Conservation (phyloP, 2,888 invertebrate species). For the Cheilosia vulpina region DNA sequence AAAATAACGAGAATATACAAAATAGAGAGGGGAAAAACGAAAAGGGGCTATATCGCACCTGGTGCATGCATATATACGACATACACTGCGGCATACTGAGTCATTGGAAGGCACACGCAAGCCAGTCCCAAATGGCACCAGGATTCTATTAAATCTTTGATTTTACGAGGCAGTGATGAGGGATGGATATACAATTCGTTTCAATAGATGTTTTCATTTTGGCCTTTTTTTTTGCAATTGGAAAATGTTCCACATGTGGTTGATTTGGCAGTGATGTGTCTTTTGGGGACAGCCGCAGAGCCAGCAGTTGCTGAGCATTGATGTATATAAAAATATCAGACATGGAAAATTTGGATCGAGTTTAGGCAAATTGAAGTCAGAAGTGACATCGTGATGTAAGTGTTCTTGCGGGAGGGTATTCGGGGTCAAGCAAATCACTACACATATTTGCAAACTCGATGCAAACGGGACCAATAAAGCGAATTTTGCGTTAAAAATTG, state of each 20-base stretch:
- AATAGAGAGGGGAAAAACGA: constrained; percentile 16
- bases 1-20: constrained; percentile 23
- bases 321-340: neutral
- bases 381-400: neutral
- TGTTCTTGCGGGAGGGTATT: neutral
- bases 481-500: too few species aligned
- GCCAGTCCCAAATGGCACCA: constrained; percentile 71
- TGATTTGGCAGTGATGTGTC: constrained; percentile 42
- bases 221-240: constrained; percentile 35
- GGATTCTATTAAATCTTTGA: constrained; percentile 72
- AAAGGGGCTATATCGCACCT: constrained; percentile 65
- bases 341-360: neutral
- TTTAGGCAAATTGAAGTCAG: neutral
- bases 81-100: constrained; percentile 50
- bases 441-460: too few species aligned
- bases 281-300: constrained; percentile 1
- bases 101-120: constrained; percentile 59
- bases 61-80: constrained; percentile 64
- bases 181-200: constrained; percentile 66
- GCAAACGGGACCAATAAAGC: too few species aligned
- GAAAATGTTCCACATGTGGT: constrained; percentile 47
- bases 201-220: constrained; percentile 60
- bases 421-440: too few species aligned
- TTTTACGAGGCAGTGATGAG: constrained; percentile 63
- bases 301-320: neutral